These are phyloP conservation scores for Trissolcus japonicus DNA, from an alignment of 2,888 invertebrate genomes.

Conservation along the genomic window DNA sequence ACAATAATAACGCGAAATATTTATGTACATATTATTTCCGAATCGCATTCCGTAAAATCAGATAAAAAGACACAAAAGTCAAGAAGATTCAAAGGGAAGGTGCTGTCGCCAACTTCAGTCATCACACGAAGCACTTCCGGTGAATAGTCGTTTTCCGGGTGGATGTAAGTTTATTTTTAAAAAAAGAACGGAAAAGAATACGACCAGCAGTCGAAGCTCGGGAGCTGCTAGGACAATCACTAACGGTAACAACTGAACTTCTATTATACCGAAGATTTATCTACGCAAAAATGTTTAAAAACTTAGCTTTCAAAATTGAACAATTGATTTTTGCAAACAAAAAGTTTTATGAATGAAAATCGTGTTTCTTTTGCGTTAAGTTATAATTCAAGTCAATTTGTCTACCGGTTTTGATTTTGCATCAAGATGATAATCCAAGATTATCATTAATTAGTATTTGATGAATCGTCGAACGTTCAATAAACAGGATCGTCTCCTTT, in stretches of 20 bases:
- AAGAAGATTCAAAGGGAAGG: slow-evolving; percentile 23
- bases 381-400: no score
- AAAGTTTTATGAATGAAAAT: no score
- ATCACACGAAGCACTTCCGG: slow-evolving; percentile 44
- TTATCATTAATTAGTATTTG: no score
- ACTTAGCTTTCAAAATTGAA: no score
- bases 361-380: no score
- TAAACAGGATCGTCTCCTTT: no score
- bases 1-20: not conserved
- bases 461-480: no score
- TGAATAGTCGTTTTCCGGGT: slow-evolving; percentile 46
- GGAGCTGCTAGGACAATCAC: slow-evolving; percentile 33
- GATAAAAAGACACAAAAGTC: slow-evolving; percentile 20
- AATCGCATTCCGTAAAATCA: slow-evolving; percentile 10
- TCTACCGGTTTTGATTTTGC: no score
- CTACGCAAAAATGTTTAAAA: slow-evolving; percentile 3
- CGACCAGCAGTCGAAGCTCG: slow-evolving; percentile 37
- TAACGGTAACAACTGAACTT: slow-evolving; percentile 28
- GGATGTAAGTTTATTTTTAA: slow-evolving; percentile 38
- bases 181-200: slow-evolving; percentile 45
- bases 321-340: no score
- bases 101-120: slow-evolving; percentile 31
- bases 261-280: slow-evolving; percentile 12
- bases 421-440: no score
- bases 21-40: slow-evolving; percentile 1